A percentile compares a stretch with the other conserved stretches of the same genome.
These are phyloP conservation scores for Picus viridis DNA, from an alignment of 2,797 vertebrate species.

Conservation along the genomic window DNA sequence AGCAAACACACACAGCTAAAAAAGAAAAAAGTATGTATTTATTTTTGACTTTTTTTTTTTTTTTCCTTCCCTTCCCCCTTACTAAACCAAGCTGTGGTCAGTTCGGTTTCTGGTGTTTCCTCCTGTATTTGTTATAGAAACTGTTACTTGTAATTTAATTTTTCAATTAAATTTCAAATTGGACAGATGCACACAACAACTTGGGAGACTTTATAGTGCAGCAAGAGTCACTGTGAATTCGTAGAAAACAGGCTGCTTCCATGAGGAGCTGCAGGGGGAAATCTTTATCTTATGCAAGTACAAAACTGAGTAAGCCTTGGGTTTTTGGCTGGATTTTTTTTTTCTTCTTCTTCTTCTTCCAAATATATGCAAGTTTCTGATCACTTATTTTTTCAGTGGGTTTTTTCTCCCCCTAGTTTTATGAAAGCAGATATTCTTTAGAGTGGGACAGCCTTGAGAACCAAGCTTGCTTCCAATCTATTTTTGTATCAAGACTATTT, in stretches of 20 bases:
- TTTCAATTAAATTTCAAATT: conserved; percentile 19
- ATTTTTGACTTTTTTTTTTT: not conserved
- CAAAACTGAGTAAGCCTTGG: not conserved
- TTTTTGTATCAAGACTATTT: conserved; percentile 10
- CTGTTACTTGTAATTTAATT: not conserved
- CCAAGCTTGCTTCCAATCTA: not conserved
- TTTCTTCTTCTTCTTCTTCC: not conserved
- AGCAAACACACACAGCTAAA: not conserved
- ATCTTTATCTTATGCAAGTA: not conserved
- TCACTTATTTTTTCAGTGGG: not conserved
- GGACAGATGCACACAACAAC: not conserved
- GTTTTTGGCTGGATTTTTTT: too few species aligned
- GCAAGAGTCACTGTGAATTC: conserved; percentile 8
- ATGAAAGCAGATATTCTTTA: not conserved
- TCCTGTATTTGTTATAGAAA: not conserved
- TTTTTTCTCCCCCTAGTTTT: not conserved
- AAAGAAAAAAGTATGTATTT: not conserved
- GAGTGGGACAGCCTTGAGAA: not conserved
- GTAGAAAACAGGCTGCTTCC: conserved; percentile 10
- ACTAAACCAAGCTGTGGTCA: not conserved
- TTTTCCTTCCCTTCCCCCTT: not conserved
- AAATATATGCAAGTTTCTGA: not conserved
- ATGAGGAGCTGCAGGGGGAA: not conserved
- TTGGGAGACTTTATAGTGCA: not conserved
- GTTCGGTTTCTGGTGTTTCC: not conserved